Percentiles rank a stretch among this genome's conserved stretches.
Conservation (phyloP, 2,797 vertebrate genomes). For the Gastrophryne carolinensis region DNA sequence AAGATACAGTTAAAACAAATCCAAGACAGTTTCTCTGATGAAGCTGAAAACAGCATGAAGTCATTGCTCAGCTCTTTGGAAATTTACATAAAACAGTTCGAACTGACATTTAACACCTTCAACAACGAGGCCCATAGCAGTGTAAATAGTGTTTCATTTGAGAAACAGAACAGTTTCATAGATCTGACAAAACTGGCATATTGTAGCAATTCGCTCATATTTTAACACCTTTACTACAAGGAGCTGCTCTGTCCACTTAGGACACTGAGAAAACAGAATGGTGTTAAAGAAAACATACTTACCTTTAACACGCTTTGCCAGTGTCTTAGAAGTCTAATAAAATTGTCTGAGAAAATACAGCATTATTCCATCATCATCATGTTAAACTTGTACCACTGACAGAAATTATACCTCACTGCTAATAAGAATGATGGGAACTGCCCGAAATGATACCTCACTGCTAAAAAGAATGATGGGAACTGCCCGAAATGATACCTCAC, state of each 20-base stretch:
- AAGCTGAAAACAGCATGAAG: slow-evolving; percentile 45
- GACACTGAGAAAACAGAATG: background rate
- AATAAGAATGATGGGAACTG: no score
- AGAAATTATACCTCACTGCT: no score
- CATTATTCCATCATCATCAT: background rate
- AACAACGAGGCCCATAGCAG: background rate
- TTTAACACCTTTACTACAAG: slow-evolving; percentile 5
- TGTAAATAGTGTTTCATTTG: slow-evolving; percentile 17
- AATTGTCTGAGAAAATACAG: background rate
- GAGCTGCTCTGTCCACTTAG: background rate
- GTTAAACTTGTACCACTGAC: background rate
- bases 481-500: no score
- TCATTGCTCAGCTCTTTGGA: slow-evolving; percentile 22
- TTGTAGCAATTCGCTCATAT: background rate
- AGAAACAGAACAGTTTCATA: slow-evolving; percentile 14
- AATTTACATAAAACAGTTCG: slow-evolving; percentile 47
- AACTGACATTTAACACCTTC: slow-evolving; percentile 36
- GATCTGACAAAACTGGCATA: slow-evolving; percentile 4
- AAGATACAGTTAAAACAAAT: slow-evolving; percentile 29
- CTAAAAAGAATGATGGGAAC: no score
- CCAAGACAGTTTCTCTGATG: slow-evolving; percentile 45
- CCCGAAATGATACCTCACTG: no score
- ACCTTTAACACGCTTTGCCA: background rate
- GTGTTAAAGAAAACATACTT: background rate
- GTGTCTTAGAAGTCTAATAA: background rate